These are phyloP conservation scores for Phthorimaea operculella DNA, from an alignment of 1,140 invertebrate species.

Conservation along the genomic window DNA sequence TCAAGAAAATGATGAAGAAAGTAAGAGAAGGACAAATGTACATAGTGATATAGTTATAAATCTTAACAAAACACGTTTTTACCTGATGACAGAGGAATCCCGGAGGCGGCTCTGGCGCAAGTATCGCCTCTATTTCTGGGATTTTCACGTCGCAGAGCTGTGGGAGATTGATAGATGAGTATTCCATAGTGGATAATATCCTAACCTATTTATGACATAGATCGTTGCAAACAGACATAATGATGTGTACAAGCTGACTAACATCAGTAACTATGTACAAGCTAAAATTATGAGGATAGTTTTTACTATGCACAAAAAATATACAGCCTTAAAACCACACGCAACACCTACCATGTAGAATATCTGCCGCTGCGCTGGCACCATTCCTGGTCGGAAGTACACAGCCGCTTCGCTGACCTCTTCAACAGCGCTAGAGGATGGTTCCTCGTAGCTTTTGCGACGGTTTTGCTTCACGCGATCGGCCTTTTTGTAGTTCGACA, in stretches of 20 bases:
- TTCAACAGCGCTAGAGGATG: constrained; percentile 18
- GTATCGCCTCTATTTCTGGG: constrained; percentile 84
- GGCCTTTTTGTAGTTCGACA: constrained; percentile 33
- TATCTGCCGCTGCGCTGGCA: constrained; percentile 82
- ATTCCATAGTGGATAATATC: no score
- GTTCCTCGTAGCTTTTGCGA: not conserved
- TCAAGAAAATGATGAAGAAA: no score
- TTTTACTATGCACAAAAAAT: no score
- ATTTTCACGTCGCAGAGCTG: constrained; percentile 87
- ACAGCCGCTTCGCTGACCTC: constrained; percentile 38
- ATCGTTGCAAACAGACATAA: no score
- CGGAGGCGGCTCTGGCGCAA: constrained; percentile 75
- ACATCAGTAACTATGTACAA: no score
- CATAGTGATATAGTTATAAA: no score
- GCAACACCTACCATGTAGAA: constrained; percentile 78
- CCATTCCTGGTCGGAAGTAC: constrained; percentile 74
- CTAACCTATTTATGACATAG: no score
- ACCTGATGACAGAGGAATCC: constrained; percentile 73
- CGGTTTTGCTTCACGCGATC: constrained; percentile 16
- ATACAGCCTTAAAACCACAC: not conserved
- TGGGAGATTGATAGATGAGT: not conserved
- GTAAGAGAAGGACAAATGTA: no score
- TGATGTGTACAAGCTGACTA: no score
- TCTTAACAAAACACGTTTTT: no score
- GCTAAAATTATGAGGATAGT: no score